Evolutionary conservation across 2,797 vertebrate genomes (phyloP).

Genomic region (Acipenser ruthenus): DNA sequence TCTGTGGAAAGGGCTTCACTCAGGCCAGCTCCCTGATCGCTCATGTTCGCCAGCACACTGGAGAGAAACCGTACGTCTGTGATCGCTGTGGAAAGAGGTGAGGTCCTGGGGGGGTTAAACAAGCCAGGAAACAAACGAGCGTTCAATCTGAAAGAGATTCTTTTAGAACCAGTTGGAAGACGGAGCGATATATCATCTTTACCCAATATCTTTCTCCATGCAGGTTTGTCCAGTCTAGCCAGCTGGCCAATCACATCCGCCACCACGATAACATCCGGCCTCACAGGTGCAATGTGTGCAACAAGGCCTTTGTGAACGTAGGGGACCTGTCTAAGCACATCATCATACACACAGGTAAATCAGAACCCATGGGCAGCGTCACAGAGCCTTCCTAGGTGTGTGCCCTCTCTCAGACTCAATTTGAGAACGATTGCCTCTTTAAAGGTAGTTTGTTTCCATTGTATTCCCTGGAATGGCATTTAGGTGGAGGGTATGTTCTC

Average conservation of each 20-base stretch:
- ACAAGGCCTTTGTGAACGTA: constrained; percentile 94
- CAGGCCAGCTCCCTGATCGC: constrained; percentile 97
- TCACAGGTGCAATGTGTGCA: constrained; percentile 90
- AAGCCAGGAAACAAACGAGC: neutral
- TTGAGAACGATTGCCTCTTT: too few relatives aligned
- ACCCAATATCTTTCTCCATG: neutral
- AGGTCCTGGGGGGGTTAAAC: constrained; percentile 7
- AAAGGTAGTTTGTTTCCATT: too few relatives aligned
- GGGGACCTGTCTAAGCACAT: constrained; percentile 96
- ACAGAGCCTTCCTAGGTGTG: too few relatives aligned
- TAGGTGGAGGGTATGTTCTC: too few relatives aligned
- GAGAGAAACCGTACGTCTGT: constrained; percentile 95
- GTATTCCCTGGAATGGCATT: too few relatives aligned
- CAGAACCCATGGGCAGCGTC: too few relatives aligned
- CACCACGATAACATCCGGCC: constrained; percentile 97
- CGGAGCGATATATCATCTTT: constrained; percentile 2
- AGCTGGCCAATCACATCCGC: constrained; percentile 95
- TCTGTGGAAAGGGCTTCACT: constrained; percentile 94
- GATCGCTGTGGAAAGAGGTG: constrained; percentile 97
- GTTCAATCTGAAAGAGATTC: neutral
- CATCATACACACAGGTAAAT: constrained; percentile 90
- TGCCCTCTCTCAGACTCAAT: too few relatives aligned
- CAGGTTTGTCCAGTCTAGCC: constrained; percentile 96
- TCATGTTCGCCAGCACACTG: constrained; percentile 93
- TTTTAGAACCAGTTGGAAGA: neutral